Evolutionary conservation across 2,888 invertebrate species (phyloP).

Genomic region (Hemicrepidius hirtus): DNA sequence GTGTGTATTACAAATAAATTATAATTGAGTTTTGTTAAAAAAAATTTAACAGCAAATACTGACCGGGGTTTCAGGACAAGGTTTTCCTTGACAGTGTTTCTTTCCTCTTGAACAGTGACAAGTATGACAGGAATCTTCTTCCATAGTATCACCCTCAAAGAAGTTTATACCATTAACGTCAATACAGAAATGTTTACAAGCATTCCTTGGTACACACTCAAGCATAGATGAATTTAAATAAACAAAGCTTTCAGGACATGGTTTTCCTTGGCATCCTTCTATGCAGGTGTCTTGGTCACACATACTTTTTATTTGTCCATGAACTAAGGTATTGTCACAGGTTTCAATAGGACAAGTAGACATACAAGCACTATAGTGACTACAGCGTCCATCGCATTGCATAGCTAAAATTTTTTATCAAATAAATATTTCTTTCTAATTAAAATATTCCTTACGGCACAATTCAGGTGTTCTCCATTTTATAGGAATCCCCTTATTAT

Average conservation of each 20-base stretch:
- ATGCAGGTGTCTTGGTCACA: slow-evolving; percentile 86
- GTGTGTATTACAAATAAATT: slow-evolving; percentile 33
- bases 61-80: slow-evolving; percentile 75
- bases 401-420: slow-evolving; percentile 76
- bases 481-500: slow-evolving; percentile 82
- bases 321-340: slow-evolving; percentile 85
- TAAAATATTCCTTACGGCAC: slow-evolving; percentile 82
- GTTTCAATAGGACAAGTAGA: slow-evolving; percentile 89
- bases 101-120: slow-evolving; percentile 85
- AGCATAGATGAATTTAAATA: slow-evolving; percentile 80
- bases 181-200: slow-evolving; percentile 83
- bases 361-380: slow-evolving; percentile 87
- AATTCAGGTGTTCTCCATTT: slow-evolving; percentile 88
- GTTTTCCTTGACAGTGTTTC: slow-evolving; percentile 82
- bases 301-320: slow-evolving; percentile 77
- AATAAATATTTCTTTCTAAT: background rate
- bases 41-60: slow-evolving; percentile 32
- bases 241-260: slow-evolving; percentile 84
- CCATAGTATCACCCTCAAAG: slow-evolving; percentile 86
- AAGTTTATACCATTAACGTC: slow-evolving; percentile 80
- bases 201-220: slow-evolving; percentile 84
- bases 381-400: slow-evolving; percentile 90
- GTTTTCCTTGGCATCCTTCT: slow-evolving; percentile 87
- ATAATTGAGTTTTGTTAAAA: background rate
- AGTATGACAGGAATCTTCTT: slow-evolving; percentile 85